phyloP scores from a whole-genome alignment of 1,140 invertebrate species.

The Carposina sasakii region DNA sequence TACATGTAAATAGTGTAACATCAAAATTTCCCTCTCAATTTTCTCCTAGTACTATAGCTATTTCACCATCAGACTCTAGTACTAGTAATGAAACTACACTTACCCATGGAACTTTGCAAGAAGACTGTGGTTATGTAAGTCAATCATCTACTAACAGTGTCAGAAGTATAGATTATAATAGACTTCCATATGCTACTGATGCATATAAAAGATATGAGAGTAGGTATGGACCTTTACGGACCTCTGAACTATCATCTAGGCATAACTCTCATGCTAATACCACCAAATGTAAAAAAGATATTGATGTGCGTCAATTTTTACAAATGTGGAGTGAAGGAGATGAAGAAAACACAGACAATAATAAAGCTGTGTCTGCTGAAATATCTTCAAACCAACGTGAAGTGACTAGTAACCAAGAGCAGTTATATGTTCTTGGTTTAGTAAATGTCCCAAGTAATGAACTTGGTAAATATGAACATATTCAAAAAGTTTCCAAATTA shows the following conservation, averaged over 20 bases:
- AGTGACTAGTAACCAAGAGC: conserved; percentile 48
- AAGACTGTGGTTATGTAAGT: conserved; percentile 69
- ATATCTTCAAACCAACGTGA: conserved; percentile 25
- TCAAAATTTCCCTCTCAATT: conserved; percentile 51
- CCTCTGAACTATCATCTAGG: conserved; percentile 22
- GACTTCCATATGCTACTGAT: conserved; percentile 45
- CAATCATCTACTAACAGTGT: conserved; percentile 62
- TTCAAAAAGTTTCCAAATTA: conserved; percentile 68
- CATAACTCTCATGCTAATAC: conserved; percentile 24
- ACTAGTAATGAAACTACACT: conserved; percentile 56
- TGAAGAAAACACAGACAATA: conserved; percentile 50
- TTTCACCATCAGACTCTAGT: conserved; percentile 64
- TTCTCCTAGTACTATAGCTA: conserved; percentile 57
- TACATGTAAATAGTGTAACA: conserved; percentile 38
- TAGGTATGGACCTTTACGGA: conserved; percentile 30
- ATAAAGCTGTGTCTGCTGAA: conserved; percentile 33
- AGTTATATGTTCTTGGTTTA: conserved; percentile 65
- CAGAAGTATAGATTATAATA: conserved; percentile 57
- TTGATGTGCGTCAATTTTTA: conserved; percentile 65
- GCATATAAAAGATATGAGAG: conserved; percentile 42
- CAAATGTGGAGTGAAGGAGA: conserved; percentile 72
- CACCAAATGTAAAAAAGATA: conserved; percentile 49
- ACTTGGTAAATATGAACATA: conserved; percentile 66
- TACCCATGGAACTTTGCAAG: conserved; percentile 46
- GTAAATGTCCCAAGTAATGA: conserved; percentile 65